phyloP scores from a whole-genome alignment of 2,888 invertebrate genomes.

The Frankliniella fusca region DNA sequence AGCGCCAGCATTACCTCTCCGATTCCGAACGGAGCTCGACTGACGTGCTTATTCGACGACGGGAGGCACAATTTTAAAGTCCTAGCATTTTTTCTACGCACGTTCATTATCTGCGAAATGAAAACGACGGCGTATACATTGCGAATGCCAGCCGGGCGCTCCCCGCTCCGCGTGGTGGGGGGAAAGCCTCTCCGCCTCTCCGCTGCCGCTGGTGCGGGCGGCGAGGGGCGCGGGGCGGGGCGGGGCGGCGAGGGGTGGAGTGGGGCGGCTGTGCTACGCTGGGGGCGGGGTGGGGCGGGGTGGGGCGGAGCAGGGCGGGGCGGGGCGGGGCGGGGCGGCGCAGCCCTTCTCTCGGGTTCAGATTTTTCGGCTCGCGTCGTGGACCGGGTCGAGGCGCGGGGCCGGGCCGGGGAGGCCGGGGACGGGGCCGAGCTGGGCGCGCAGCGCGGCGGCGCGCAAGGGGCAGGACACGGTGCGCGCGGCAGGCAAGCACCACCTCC shows the following conservation, averaged over 20 bases:
- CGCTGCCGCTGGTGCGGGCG: not conserved
- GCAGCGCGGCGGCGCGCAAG: not conserved
- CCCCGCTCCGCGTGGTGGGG: not conserved
- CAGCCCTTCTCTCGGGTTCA: conserved; percentile 41
- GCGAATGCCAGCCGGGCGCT: conserved; percentile 17
- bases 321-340: conserved; percentile 37
- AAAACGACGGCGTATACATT: conserved; percentile 24
- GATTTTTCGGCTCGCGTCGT: conserved; percentile 17
- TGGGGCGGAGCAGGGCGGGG: not conserved
- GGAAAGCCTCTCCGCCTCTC: conserved; percentile 2
- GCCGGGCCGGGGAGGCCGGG: conserved; percentile 43
- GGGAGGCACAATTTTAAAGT: conserved; percentile 22
- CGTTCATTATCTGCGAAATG: conserved; percentile 26
- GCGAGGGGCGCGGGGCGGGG: not conserved
- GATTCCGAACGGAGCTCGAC: conserved; percentile 22
- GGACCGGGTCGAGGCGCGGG: not conserved
- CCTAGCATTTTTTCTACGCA: conserved; percentile 26
- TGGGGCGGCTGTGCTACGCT: not conserved
- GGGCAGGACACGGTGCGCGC: not conserved
- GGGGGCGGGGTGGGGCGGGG: not conserved
- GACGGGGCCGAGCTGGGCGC: not conserved
- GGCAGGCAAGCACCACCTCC: not conserved
- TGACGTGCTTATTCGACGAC: conserved; percentile 21
- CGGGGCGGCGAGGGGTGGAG: not conserved
- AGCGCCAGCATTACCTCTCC: conserved; percentile 15